Evolutionary conservation across 2,888 invertebrate genomes (phyloP).

Genomic region (Hydroisotoma schaefferi): DNA sequence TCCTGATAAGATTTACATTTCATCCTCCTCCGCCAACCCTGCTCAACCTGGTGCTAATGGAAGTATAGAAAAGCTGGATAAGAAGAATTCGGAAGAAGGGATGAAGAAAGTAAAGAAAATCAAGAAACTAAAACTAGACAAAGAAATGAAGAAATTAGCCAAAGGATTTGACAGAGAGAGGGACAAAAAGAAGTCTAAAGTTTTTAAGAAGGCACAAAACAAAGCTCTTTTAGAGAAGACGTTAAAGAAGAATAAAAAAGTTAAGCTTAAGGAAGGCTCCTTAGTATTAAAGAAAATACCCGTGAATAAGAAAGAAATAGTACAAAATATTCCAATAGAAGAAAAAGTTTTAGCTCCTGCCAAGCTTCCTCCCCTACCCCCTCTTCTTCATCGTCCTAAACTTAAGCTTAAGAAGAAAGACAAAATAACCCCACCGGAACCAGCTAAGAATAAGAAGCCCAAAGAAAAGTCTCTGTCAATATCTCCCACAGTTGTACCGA

Average conservation of each 20-base stretch:
- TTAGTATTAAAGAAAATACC: background rate
- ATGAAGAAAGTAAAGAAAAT: conserved; percentile 61
- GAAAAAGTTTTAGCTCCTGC: conserved; percentile 31
- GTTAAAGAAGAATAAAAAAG: conserved; percentile 26
- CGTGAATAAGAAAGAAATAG: background rate
- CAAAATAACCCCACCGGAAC: background rate
- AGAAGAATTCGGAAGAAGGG: conserved; percentile 60
- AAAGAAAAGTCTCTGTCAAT: conserved; percentile 6
- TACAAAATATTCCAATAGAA: conserved; percentile 36
- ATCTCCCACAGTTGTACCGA: conserved; percentile 3
- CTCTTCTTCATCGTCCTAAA: too few relatives aligned
- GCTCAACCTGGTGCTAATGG: background rate
- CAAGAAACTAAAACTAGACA: conserved; percentile 59
- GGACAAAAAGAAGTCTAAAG: conserved; percentile 72
- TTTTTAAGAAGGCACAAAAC: conserved; percentile 59
- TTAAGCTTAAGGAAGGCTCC: conserved; percentile 16
- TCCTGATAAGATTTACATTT: conserved; percentile 39
- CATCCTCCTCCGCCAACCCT: background rate
- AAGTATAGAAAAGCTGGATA: conserved; percentile 61
- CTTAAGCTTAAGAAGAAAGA: conserved; percentile 16
- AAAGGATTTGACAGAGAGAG: background rate
- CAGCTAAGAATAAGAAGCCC: background rate
- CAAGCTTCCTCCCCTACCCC: background rate
- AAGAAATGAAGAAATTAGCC: conserved; percentile 16
- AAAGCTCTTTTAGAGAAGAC: conserved; percentile 8